Conservation (phyloP, 2,113 vertebrate genomes). For the Anoplopoma fimbria region DNA sequence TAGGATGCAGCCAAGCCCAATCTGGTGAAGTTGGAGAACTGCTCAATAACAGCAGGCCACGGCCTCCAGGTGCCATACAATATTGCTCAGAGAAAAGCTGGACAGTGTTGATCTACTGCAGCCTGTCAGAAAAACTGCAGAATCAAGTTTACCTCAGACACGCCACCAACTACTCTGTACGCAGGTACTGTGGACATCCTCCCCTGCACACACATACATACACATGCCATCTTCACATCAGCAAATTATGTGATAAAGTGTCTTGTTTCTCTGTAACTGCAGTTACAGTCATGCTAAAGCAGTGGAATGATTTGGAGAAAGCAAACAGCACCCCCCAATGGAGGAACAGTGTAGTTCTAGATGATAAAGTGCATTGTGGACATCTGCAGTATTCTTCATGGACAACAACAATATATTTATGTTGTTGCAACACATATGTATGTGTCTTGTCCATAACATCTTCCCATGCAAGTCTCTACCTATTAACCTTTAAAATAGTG, state of each 20-base stretch:
- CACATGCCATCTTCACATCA: constrained; percentile 57
- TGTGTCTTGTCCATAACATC: not conserved
- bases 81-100: constrained; percentile 49
- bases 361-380: constrained; percentile 8
- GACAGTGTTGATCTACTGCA: constrained; percentile 26
- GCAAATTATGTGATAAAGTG: not conserved
- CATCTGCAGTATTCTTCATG: not conserved
- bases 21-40: constrained; percentile 19
- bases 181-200: constrained; percentile 85
- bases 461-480: not conserved
- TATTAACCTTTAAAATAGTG: not conserved
- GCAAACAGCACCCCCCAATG: constrained; percentile 61
- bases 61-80: constrained; percentile 53
- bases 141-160: constrained; percentile 84
- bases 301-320: constrained; percentile 36
- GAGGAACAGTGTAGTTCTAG: not conserved
- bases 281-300: constrained; percentile 42
- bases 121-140: constrained; percentile 68
- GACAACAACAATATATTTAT: not conserved
- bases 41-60: constrained; percentile 15
- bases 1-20: constrained; percentile 20
- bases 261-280: constrained; percentile 16
- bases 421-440: not conserved
- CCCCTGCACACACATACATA: constrained; percentile 80
- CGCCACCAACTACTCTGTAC: constrained; percentile 87